These are phyloP conservation scores for Camelus bactrianus DNA, from an alignment of 2,113 vertebrate species.

Conservation along the genomic window DNA sequence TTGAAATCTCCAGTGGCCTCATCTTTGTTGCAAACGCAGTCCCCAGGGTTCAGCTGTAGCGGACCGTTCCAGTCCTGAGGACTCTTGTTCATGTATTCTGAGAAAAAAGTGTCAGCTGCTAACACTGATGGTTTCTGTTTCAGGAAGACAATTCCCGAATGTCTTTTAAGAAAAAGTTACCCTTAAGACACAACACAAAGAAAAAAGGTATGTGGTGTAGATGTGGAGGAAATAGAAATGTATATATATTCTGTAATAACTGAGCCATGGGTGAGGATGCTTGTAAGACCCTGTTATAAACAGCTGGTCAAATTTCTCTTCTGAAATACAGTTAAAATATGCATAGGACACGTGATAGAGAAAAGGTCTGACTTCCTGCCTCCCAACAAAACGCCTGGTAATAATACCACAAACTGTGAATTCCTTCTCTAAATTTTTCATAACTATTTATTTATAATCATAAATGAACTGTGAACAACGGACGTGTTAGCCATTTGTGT, in stretches of 20 bases:
- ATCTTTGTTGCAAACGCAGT: not conserved
- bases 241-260: not conserved
- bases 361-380: not conserved
- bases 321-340: not conserved
- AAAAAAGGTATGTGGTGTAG: constrained; percentile 68
- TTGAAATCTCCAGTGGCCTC: not conserved
- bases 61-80: not conserved
- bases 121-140: constrained; percentile 74
- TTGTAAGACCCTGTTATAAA: not conserved
- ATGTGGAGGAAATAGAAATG: constrained; percentile 42
- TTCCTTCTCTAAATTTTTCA: not conserved
- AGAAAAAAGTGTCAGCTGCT: not conserved
- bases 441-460: not conserved
- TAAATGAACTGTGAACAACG: not conserved
- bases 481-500: not conserved
- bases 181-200: constrained; percentile 67
- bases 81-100: not conserved
- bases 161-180: constrained; percentile 67
- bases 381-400: not conserved
- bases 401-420: not conserved
- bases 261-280: not conserved
- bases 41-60: not conserved
- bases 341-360: not conserved
- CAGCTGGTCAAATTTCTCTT: not conserved
- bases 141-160: constrained; percentile 69